Evolutionary conservation across 2,113 vertebrate species (phyloP), one percentile per base, ranked within the genome.

Genomic region (Galbula dea): DNA sequence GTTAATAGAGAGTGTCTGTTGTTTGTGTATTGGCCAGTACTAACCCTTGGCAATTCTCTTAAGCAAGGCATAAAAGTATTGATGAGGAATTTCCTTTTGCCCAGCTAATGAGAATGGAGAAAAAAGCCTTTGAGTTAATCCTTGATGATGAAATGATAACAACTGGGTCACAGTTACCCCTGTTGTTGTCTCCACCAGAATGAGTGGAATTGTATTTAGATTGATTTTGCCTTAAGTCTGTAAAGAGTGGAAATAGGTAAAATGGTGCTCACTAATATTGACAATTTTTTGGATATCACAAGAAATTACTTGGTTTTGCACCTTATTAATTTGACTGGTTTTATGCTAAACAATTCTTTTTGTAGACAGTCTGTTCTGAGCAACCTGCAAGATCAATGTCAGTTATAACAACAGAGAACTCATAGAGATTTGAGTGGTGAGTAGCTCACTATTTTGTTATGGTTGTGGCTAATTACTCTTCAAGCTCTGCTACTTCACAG

Each of bases 401-500:
- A 75, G 58, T 91, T 89, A 39, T 4, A 76, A 91, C 61, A 89
- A 88, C 83, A 89, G 92, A 92, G 71, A 83, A 92, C 52, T 93
- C 58, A 69, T 18, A 62, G 67, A 69, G 80, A 87, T 89, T 94
- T 86, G 88, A 95, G 73, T 96, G 90, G 73, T 90, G 89, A 96
- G 96, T 88, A 89, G 90, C 83, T 92, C 78, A 93, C 61, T 86
- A 69, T 91, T 96, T 91, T 96, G 94, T 96, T 96, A 95, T 95
- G 87, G 37, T 88, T 96, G 91, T 94, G 90, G 79, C 88, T 92
- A 93, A 96, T 80, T 93, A 94, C 82, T 95, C 85, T 78, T 71
- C 68, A 92, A 93, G 90, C 77, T 96, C 95, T 96, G 89, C 89
- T 96, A 88, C 96, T 96, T 96, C 89, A 55, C 52, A 93, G 90